Base-by-base conservation (phyloP, 2,888 invertebrate genomes). In the Trachelus iudaicus region DNA sequence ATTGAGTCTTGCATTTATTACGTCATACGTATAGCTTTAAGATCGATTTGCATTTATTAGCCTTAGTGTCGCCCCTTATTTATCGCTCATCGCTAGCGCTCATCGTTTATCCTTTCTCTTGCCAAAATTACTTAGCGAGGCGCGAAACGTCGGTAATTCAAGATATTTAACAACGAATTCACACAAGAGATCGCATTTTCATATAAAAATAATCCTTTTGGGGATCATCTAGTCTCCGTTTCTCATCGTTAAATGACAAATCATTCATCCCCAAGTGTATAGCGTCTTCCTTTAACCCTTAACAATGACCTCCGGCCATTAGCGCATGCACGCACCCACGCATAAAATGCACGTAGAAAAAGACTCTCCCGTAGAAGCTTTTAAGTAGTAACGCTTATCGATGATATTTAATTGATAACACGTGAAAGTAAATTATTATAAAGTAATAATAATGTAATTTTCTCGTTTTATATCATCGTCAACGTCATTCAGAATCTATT, bases 31-130 rank as follows among this genome's bases (percentile, higher is more conserved):
- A 34, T 34, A 31, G 75, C 76, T 35, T 69, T 35, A 77, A 73
- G 37, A 40, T 73, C 75, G 74, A 80, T 82, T 81, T 84, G 76
- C 85, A 85, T 82, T 80, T 77, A 81, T 78, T 84, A 83, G 75
- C 78, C 69, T 84, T 80, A 80, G 31, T 71, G 12, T 31, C 35
- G 76, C n/a, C 13, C 76, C 33, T 69, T 34, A 34, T 76, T 37
- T 71, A 71, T 76, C 69, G 34, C 34, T 56, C 69, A 35, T 79
- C 73, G 23, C 11, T 40, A 75, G 71, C 69, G 73, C 73, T 35
- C 75, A 73, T 81, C 79, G 73, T 69, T 69, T 75, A 75, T 75
- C 79, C 73, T 76, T 77, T 73, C 33, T 73, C 76, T 23, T 56
- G 73, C 34, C 37, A 73, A 56, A 56, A 56, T 56, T 56, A 56